These are phyloP conservation scores for Cyanoliseus patagonus DNA, from an alignment of 2,113 vertebrate genomes.

Conservation along the genomic window DNA sequence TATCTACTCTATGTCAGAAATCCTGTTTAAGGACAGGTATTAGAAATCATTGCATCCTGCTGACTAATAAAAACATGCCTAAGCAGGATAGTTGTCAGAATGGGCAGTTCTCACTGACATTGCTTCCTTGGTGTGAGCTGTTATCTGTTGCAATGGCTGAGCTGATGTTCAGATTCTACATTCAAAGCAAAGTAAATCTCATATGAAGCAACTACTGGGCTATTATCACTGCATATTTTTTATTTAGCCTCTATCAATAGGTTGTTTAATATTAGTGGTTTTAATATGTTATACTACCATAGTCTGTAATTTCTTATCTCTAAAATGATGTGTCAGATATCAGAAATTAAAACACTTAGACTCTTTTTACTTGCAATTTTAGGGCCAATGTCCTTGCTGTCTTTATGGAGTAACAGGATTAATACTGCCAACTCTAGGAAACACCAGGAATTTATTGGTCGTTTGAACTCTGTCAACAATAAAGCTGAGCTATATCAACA, in stretches of 20 bases:
- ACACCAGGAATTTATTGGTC: conserved; percentile 94
- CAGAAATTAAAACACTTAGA: neutral
- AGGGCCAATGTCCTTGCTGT: conserved; percentile 94
- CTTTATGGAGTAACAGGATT: conserved; percentile 94
- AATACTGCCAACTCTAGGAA: conserved; percentile 95
- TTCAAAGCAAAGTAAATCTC: neutral
- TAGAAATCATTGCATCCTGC: neutral
- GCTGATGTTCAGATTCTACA: neutral
- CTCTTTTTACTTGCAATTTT: neutral
- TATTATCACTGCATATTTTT: neutral
- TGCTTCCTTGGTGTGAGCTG: neutral
- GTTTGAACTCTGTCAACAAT: conserved; percentile 91
- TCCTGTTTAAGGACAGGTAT: neutral
- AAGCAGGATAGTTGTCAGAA: neutral
- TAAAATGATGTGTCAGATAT: neutral
- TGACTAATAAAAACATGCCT: neutral
- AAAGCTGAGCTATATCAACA: conserved; percentile 96
- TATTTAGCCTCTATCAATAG: neutral
- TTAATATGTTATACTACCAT: neutral
- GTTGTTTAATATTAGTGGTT: neutral
- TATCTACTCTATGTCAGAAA: neutral
- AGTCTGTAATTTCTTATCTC: neutral
- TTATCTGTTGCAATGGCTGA: neutral
- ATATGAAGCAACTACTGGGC: neutral
- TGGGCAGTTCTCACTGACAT: neutral